Conservation (phyloP, 1,140 invertebrate species). For the Hirudo medicinalis region DNA sequence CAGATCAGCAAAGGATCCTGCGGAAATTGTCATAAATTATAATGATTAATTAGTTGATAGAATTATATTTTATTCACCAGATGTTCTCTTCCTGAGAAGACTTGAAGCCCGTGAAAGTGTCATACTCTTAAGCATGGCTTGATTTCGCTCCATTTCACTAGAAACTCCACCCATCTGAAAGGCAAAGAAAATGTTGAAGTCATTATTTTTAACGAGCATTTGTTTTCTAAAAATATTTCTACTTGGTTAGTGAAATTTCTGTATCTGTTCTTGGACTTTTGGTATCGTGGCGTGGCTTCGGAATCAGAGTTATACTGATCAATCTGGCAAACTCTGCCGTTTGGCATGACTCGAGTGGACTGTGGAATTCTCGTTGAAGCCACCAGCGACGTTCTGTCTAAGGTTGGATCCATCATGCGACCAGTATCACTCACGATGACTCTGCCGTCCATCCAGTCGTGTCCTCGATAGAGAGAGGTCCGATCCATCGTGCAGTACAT, state of each 20-base stretch:
- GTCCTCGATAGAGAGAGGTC: not conserved
- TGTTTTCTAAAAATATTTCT: not conserved
- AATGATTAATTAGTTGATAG: not conserved
- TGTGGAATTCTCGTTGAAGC: not conserved
- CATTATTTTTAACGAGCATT: not conserved
- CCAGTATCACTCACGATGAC: not conserved
- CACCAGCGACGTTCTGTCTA: not conserved
- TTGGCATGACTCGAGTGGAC: not conserved
- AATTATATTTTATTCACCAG: not conserved
- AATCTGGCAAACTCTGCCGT: not conserved
- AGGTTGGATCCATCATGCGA: not conserved
- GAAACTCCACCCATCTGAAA: not conserved
- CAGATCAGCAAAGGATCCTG: conserved; percentile 8
- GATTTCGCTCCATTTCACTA: conserved; percentile 1
- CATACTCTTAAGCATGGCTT: conserved; percentile 2
- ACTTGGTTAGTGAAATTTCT: not conserved
- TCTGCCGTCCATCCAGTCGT: not conserved
- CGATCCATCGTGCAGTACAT: not conserved
- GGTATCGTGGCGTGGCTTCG: conserved; percentile 7
- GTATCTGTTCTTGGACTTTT: conserved; percentile 9
- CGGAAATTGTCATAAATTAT: not conserved
- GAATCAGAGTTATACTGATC: conserved; percentile 17
- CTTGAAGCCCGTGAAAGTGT: conserved; percentile 8
- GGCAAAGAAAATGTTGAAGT: not conserved
- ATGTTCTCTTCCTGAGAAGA: conserved; percentile 6